These are phyloP conservation scores for Synanthedon vespiformis DNA, from an alignment of 2,888 invertebrate species.

Conservation along the genomic window DNA sequence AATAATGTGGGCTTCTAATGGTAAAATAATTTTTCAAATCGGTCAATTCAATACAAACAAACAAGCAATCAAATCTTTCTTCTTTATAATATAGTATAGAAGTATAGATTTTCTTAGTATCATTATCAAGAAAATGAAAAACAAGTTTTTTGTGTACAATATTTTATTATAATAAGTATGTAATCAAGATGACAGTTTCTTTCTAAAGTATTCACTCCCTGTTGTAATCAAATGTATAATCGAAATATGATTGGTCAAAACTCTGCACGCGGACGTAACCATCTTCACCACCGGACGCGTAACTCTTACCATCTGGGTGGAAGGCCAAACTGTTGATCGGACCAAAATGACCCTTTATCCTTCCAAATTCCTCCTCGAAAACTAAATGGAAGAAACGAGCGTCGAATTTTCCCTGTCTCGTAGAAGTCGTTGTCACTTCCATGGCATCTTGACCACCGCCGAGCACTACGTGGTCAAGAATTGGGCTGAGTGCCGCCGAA, in stretches of 20 bases:
- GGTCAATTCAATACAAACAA: too few relatives aligned
- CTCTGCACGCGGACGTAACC: slow-evolving; percentile 96
- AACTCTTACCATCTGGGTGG: slow-evolving; percentile 97
- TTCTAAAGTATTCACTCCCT: slow-evolving; percentile 36
- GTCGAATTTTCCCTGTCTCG: slow-evolving; percentile 96
- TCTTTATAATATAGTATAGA: too few relatives aligned
- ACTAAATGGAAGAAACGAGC: slow-evolving; percentile 94
- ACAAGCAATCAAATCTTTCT: too few relatives aligned
- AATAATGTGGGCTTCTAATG: too few relatives aligned
- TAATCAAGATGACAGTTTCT: not conserved
- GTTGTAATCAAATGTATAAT: slow-evolving; percentile 91
- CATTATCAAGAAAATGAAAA: too few relatives aligned
- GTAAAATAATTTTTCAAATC: too few relatives aligned
- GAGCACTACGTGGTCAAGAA: slow-evolving; percentile 94
- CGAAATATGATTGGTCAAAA: slow-evolving; percentile 96
- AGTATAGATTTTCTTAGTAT: too few relatives aligned
- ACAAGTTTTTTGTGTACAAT: too few relatives aligned
- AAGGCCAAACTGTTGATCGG: slow-evolving; percentile 99
- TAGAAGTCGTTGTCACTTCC: slow-evolving; percentile 96
- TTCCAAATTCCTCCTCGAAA: slow-evolving; percentile 96
- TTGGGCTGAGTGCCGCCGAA: slow-evolving; percentile 96
- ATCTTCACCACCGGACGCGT: slow-evolving; percentile 98
- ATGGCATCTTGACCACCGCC: slow-evolving; percentile 99
- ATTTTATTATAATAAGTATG: too few relatives aligned
- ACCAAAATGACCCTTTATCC: slow-evolving; percentile 99